Evolutionary conservation across 2,888 invertebrate genomes (phyloP).

Genomic region (Amphipyra tragopoginis): DNA sequence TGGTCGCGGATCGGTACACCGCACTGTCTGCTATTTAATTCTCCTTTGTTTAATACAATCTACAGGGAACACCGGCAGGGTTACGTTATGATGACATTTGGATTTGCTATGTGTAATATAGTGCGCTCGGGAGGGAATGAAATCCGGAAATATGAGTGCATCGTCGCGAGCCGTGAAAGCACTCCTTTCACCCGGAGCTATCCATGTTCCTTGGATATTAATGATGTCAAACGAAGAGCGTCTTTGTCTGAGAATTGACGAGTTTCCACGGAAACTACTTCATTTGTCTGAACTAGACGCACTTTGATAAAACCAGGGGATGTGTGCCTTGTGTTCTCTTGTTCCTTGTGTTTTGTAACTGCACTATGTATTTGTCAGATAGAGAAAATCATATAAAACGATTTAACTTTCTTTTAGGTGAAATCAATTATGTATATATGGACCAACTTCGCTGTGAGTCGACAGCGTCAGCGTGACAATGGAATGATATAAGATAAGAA

Average conservation of each 20-base stretch:
- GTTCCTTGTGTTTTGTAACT: slow-evolving; percentile 17
- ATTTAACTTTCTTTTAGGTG: too few species aligned
- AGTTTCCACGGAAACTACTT: slow-evolving; percentile 65
- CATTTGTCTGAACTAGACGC: slow-evolving; percentile 63
- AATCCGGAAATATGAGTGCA: slow-evolving; percentile 80
- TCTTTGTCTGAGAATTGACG: slow-evolving; percentile 73
- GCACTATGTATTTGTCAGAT: not conserved
- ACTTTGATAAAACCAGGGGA: slow-evolving; percentile 41
- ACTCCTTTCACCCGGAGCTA: slow-evolving; percentile 64
- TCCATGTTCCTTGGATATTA: slow-evolving; percentile 72
- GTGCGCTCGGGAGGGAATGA: slow-evolving; percentile 71
- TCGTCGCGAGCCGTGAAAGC: slow-evolving; percentile 66
- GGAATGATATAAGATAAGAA: too few species aligned
- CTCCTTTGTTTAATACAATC: slow-evolving; percentile 83
- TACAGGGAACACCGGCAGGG: slow-evolving; percentile 76
- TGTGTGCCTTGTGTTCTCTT: slow-evolving; percentile 35
- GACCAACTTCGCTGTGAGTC: too few species aligned
- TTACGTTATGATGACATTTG: slow-evolving; percentile 80
- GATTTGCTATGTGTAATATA: slow-evolving; percentile 73
- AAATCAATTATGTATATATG: too few species aligned
- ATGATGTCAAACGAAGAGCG: slow-evolving; percentile 70
- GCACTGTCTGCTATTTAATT: slow-evolving; percentile 80
- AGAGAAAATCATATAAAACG: too few species aligned
- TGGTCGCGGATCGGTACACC: slow-evolving; percentile 76
- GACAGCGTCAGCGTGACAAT: too few species aligned